Conservation (phyloP, 2,888 invertebrate species). For the Hylaea fasciaria region DNA sequence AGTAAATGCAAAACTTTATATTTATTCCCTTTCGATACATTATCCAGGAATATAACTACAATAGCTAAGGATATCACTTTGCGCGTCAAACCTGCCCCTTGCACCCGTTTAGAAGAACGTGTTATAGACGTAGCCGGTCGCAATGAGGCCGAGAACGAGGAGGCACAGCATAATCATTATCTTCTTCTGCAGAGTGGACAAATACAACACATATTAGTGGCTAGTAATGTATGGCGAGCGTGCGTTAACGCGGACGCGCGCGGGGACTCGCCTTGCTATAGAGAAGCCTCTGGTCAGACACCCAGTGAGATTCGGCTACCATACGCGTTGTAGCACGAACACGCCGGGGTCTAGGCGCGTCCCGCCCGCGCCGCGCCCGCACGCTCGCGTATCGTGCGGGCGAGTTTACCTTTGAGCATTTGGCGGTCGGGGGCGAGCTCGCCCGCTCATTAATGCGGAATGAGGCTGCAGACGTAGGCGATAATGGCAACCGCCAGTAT, state of each 20-base stretch:
- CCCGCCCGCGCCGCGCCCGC: conserved; percentile 45
- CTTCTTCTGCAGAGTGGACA: conserved; percentile 92
- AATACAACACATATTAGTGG: conserved; percentile 79
- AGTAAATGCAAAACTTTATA: conserved; percentile 33
- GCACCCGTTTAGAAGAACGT: conserved; percentile 79
- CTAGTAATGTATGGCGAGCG: conserved; percentile 66
- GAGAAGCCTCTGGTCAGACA: too few species aligned
- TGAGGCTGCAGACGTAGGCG: conserved; percentile 86
- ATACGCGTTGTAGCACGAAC: too few species aligned
- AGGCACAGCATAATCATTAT: conserved; percentile 96
- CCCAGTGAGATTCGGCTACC: too few species aligned
- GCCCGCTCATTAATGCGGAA: conserved; percentile 67
- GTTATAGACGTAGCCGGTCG: conserved; percentile 83
- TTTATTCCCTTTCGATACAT: conserved; percentile 5
- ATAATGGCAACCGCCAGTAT: conserved; percentile 92
- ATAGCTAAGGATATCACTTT: conserved; percentile 54
- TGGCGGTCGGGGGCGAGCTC: conserved; percentile 55
- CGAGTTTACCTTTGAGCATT: conserved; percentile 77
- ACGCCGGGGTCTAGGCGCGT: too few species aligned
- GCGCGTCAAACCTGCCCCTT: conserved; percentile 80
- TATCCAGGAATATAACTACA: conserved; percentile 49
- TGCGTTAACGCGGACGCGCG: conserved; percentile 43
- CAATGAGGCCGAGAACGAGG: conserved; percentile 90
- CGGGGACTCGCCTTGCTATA: conserved; percentile 15
- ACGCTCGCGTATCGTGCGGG: conserved; percentile 53